Base-by-base conservation (phyloP, 2,888 invertebrate genomes). In the Eledona agricola region DNA sequence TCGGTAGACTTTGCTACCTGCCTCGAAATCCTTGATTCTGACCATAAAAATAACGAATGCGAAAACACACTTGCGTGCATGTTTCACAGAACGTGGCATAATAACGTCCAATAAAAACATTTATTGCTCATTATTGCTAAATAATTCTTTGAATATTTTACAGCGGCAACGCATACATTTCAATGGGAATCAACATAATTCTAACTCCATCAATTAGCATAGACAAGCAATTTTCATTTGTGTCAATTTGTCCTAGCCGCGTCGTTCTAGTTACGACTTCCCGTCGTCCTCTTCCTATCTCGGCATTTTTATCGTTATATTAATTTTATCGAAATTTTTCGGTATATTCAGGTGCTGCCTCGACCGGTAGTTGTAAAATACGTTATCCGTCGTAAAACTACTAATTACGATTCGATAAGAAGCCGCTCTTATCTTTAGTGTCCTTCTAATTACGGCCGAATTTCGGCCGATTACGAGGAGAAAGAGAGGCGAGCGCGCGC, bases 371-470 rank as follows among this genome's bases (percentile, higher is more conserved):
- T 51, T 43, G 51, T 50, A 50, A 50, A 47, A 50, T 20, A 22
- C 32, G 26, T 43, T 43, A 51, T 43, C 43, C 28, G 43, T 51
- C 51, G 51, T 42, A 51, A 51, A 51, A 43, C 42, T 34, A 35
- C 51, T 43, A 51, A 51, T 51, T 51, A 51, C 28, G 20, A 51
- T 51, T 43, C 51, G 51, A 51, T 51, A 51, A 51, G 50, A 32
- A n/a, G 7, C 12, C 35, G 29, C 32, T 50, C 28, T 43, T 51
- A 51, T 51, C 51, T 51, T 51, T 51, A 51, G 16, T 43, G 51
- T 51, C 31, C 15, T 35, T 43, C 42, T 51, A 51, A 51, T 51
- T 51, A 35, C 43, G 13, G 4, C 5, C 34, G 26, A 50, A 40
- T 20, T 47, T 42, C 50, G 42, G 42, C 31, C 17, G 32, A 29